These are phyloP conservation scores for Limnephilus auricula DNA, from an alignment of 2,888 invertebrate genomes.

Conservation along the genomic window DNA sequence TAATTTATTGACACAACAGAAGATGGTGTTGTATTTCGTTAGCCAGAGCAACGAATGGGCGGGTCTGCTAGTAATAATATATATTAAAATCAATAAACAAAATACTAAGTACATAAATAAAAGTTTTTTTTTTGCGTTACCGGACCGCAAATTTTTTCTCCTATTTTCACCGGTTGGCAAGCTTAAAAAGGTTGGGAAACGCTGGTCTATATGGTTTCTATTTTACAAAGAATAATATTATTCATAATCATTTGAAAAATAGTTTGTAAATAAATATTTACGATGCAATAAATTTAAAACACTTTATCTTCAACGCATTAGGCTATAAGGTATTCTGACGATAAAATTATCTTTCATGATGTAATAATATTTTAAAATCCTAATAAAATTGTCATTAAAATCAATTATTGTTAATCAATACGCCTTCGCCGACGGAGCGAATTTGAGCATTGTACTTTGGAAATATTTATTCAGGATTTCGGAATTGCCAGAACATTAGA, in stretches of 20 bases:
- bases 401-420: neutral
- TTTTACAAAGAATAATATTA: neutral
- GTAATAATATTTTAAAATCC: neutral
- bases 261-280: neutral
- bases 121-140: no score
- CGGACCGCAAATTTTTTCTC: no score
- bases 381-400: neutral
- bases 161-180: no score
- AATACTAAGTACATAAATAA: no score
- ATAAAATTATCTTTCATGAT: neutral
- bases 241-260: neutral
- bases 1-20: no score
- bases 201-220: neutral
- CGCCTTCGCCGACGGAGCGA: neutral
- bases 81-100: no score
- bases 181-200: no score
- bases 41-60: no score
- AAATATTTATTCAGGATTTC: conserved; percentile 27
- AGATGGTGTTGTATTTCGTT: no score
- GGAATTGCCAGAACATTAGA: neutral
- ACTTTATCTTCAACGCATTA: neutral
- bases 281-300: neutral
- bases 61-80: no score
- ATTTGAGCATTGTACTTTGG: neutral
- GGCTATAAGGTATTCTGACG: neutral